Evolutionary conservation across 2,113 vertebrate genomes (phyloP), one percentile per base, ranked within the genome.

Genomic region (Astatotilapia flaviijosephi): DNA sequence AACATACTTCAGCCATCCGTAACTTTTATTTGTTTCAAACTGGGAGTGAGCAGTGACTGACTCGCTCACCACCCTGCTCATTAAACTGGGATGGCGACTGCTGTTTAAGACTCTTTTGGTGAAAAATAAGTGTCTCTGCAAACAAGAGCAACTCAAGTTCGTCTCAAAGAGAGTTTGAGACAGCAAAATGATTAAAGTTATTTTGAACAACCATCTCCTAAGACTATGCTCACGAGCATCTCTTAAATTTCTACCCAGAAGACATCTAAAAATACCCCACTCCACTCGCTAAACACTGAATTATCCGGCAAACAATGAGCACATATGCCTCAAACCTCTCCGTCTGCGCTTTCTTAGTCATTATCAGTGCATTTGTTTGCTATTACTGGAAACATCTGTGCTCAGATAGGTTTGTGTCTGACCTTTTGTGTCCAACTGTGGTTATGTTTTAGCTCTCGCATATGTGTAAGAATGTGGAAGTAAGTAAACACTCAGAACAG

Each of bases 181-280:
- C 87, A 87, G 86, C 14, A 21, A 54, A 45, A 87, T 89, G 85
- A 94, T 88, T 87, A 91, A 93, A 87, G 73, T 49, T 62, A 70
- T 90, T 92, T 89, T 82, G 17, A 87, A 90, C 79, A 84, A 21
- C n/a, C 79, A 6, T 80, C 79, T 85, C 77, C 90, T 88, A 75
- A 81, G 73, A 84, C 65, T 65, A 77, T 73, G 65, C 12, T 49
- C 6, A 14, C 14, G 11, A 75, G 37, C 49, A 3, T 65, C 87
- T 55, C 84, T 86, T 53, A 80, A 80, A 77, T 87, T 60, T 58
- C 79, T 79, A 62, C 53, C 82, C 53, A 58, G 49, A 79, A 88
- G 23, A 82, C 53, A 62, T 88, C 88, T 88, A 91, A 90, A 93
- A 93, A 93, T 89, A 89, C 82, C 75, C 47, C 37, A 7, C 31